Evolutionary conservation across 2,113 vertebrate genomes (phyloP).

Genomic region (Thunnus maccoyii): DNA sequence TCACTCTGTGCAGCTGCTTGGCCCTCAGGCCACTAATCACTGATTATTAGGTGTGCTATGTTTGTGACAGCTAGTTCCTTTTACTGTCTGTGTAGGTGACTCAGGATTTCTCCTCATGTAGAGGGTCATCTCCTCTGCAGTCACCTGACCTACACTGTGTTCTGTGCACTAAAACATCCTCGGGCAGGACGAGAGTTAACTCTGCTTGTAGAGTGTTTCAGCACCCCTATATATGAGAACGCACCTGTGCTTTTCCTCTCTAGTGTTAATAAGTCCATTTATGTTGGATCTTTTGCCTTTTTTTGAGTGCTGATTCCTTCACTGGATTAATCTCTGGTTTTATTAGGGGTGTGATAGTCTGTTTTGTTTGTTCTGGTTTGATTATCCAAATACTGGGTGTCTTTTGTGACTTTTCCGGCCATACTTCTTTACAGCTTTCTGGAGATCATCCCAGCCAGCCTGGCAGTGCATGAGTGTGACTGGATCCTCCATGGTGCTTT

Average conservation of each 20-base stretch:
- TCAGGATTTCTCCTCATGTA: conserved; percentile 68
- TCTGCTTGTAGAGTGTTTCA: conserved; percentile 31
- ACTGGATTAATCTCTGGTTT: conserved; percentile 20
- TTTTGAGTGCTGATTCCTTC: conserved; percentile 41
- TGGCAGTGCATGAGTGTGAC: conserved; percentile 60
- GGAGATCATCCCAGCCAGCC: conserved; percentile 61
- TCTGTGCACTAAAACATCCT: conserved; percentile 58
- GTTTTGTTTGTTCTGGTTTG: conserved; percentile 42
- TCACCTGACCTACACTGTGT: conserved; percentile 77
- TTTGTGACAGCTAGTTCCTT: conserved; percentile 42
- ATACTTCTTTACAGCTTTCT: conserved; percentile 73
- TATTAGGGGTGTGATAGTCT: conserved; percentile 28
- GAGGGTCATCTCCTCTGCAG: conserved; percentile 65
- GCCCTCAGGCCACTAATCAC: conserved; percentile 47
- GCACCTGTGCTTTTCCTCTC: conserved; percentile 38
- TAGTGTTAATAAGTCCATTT: conserved; percentile 19
- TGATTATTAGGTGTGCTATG: conserved; percentile 40
- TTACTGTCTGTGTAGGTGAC: conserved; percentile 57
- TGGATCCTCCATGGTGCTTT: conserved; percentile 75
- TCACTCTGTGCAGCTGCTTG: conserved; percentile 56
- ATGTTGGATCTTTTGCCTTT: conserved; percentile 33
- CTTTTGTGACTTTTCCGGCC: conserved; percentile 65
- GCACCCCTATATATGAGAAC: conserved; percentile 27
- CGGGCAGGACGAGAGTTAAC: conserved; percentile 37
- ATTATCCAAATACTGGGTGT: conserved; percentile 44